Conservation (phyloP, 2,888 invertebrate species). For the Pteria penguin region DNA sequence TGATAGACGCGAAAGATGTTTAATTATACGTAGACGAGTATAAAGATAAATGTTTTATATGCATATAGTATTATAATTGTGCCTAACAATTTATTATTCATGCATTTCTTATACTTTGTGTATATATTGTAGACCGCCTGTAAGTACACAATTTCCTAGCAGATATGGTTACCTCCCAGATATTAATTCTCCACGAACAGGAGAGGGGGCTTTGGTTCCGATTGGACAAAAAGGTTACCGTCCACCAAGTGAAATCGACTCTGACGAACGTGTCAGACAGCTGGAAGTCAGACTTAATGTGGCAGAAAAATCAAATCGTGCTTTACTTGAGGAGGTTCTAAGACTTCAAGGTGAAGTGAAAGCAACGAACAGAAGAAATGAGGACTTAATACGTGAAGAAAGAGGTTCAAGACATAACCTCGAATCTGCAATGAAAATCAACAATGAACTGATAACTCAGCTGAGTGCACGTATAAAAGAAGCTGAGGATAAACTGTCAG, state of each 20-base stretch:
- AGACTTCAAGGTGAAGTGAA: conserved; percentile 77
- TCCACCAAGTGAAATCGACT: conserved; percentile 53
- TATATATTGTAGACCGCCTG: conserved; percentile 53
- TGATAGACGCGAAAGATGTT: too few species aligned
- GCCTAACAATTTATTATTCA: neutral
- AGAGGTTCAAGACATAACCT: conserved; percentile 73
- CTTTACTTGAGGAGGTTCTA: conserved; percentile 79
- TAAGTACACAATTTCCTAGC: conserved; percentile 62
- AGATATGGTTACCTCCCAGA: conserved; percentile 65
- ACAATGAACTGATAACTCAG: conserved; percentile 76
- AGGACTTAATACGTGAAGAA: conserved; percentile 76
- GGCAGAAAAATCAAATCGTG: conserved; percentile 79
- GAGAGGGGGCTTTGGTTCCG: conserved; percentile 61
- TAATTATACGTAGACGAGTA: too few species aligned
- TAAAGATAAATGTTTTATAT: too few species aligned
- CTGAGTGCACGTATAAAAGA: conserved; percentile 72
- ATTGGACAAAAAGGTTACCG: conserved; percentile 40
- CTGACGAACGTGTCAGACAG: conserved; percentile 70
- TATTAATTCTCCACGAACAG: conserved; percentile 55
- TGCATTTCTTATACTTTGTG: neutral
- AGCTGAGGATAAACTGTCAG: conserved; percentile 75
- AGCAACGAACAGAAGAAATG: conserved; percentile 68
- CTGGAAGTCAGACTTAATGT: conserved; percentile 77
- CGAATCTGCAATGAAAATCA: conserved; percentile 74
- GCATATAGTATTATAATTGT: too few species aligned